Conservation (phyloP, 1,140 invertebrate genomes). For the Papilio aristodemus region DNA sequence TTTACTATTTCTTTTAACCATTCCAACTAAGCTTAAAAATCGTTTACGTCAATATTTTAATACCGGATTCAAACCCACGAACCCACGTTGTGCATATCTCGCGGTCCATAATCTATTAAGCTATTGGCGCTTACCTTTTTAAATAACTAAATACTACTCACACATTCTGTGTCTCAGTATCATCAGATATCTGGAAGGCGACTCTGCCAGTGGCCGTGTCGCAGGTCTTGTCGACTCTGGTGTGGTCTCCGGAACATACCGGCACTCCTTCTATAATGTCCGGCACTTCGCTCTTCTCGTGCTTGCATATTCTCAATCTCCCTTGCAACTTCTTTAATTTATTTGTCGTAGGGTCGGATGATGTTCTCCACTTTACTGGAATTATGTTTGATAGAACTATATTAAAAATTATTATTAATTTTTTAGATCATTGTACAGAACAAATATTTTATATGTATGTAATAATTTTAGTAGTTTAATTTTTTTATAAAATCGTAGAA, state of each 20-base stretch:
- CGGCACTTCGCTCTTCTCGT: conserved; percentile 78
- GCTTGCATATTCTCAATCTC: conserved; percentile 64
- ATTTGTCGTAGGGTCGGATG: conserved; percentile 71
- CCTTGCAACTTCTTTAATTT: conserved; percentile 68
- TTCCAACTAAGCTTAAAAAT: no score
- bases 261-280: conserved; percentile 80
- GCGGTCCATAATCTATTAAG: no score
- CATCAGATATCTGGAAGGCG: conserved; percentile 63
- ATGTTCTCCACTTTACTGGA: conserved; percentile 74
- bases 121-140: no score
- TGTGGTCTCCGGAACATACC: conserved; percentile 69
- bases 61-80: no score
- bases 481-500: no score
- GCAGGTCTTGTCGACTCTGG: conserved; percentile 42
- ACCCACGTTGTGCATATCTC: no score
- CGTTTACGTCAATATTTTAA: no score
- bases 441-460: no score
- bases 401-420: no score
- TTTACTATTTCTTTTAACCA: no score
- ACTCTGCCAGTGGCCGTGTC: conserved; percentile 52
- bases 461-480: no score
- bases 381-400: conserved; percentile 14
- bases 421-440: no score
- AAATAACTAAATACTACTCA: conserved; percentile 39
- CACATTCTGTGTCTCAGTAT: conserved; percentile 57